phyloP scores from a whole-genome alignment of 1,140 invertebrate genomes.

The Bombus pascuorum region DNA sequence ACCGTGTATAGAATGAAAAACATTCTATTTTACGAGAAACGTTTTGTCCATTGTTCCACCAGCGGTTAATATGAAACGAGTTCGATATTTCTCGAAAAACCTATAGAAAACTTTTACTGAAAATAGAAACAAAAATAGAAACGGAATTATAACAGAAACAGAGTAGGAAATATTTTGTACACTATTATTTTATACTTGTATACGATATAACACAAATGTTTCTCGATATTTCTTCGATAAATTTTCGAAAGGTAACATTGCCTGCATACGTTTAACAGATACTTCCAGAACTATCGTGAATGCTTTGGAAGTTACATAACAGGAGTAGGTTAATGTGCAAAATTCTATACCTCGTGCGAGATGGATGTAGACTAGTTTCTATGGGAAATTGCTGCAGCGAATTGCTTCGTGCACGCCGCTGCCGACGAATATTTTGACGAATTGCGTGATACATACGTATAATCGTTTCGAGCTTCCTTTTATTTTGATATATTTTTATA shows the following conservation, averaged over 20 bases:
- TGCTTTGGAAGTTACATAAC: neutral
- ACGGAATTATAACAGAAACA: no score
- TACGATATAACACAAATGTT: neutral
- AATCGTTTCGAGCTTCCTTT: neutral
- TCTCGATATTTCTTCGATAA: neutral
- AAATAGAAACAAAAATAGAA: no score
- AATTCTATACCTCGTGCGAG: neutral
- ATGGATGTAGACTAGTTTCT: slow-evolving; percentile 19
- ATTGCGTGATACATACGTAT: neutral
- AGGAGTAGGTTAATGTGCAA: slow-evolving; percentile 23
- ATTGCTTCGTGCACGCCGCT: neutral
- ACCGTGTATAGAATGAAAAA: neutral
- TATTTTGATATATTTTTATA: neutral
- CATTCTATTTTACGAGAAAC: neutral
- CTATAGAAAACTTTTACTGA: no score
- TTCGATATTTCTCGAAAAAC: no score
- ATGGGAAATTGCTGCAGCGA: slow-evolving; percentile 11
- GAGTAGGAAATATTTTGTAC: neutral
- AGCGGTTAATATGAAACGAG: no score
- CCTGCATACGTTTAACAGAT: neutral
- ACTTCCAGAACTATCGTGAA: neutral
- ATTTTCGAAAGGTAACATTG: neutral
- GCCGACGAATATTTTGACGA: neutral
- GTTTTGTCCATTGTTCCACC: no score
- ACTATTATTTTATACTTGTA: no score